These are phyloP conservation scores for Antheraea yamamai DNA, from an alignment of 2,888 invertebrate species.

Conservation along the genomic window DNA sequence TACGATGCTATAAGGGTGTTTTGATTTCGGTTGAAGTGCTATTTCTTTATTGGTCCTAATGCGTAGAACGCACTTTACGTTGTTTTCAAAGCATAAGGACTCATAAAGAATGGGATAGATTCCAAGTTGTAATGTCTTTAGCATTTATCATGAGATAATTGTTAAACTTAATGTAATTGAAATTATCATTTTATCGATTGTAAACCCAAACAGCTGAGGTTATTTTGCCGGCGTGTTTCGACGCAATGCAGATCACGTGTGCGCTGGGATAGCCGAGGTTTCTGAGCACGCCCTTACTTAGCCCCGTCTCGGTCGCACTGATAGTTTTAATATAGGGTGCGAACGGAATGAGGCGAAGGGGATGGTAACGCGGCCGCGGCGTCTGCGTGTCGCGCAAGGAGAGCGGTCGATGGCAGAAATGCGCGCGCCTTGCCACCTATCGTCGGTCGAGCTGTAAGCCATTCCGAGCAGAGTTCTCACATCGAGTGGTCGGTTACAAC, in stretches of 20 bases:
- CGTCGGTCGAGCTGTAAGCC: constrained; percentile 33
- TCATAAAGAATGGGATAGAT: background rate
- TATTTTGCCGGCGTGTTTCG: constrained; percentile 79
- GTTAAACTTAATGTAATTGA: constrained; percentile 46
- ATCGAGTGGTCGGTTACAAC: constrained; percentile 64
- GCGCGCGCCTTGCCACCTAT: constrained; percentile 34
- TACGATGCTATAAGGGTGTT: background rate
- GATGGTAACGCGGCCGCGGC: constrained; percentile 67
- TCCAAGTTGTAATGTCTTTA: background rate
- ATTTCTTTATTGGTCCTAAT: background rate
- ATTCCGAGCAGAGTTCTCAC: constrained; percentile 73
- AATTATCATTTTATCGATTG: constrained; percentile 71
- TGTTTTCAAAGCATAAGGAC: background rate
- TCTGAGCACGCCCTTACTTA: constrained; percentile 71
- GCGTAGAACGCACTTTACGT: background rate
- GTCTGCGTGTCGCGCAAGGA: constrained; percentile 66
- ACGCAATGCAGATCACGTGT: constrained; percentile 82
- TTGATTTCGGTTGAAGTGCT: background rate
- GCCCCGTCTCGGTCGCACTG: constrained; percentile 43
- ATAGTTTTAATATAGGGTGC: constrained; percentile 14
- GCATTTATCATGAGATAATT: background rate
- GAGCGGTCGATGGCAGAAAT: constrained; percentile 26
- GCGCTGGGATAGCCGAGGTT: constrained; percentile 67
- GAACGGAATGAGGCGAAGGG: constrained; percentile 43
- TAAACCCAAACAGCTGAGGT: constrained; percentile 75